These are phyloP conservation scores for Halocaridina rubra DNA, from an alignment of 2,888 invertebrate species.

Conservation along the genomic window DNA sequence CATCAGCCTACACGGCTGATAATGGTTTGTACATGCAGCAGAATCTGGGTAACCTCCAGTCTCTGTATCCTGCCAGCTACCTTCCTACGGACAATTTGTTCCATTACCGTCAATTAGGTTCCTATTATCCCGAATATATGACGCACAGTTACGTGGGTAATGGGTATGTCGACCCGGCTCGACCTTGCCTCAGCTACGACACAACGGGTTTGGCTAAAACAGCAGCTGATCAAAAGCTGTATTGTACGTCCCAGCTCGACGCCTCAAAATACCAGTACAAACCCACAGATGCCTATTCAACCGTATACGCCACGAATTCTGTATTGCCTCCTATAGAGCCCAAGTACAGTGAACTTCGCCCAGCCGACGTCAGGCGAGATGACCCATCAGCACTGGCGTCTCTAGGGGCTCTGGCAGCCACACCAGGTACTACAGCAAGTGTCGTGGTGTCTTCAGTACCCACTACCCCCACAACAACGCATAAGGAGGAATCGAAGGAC, in stretches of 20 bases:
- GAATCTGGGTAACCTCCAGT: constrained; percentile 70
- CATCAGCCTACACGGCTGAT: constrained; percentile 64
- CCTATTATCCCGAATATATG: constrained; percentile 81
- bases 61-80: constrained; percentile 61
- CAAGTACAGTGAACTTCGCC: constrained; percentile 60
- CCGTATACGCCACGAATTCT: constrained; percentile 58
- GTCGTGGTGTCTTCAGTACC: constrained; percentile 13
- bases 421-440: constrained; percentile 46
- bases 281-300: constrained; percentile 56
- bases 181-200: constrained; percentile 66
- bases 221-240: constrained; percentile 61
- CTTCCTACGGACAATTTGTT: constrained; percentile 86
- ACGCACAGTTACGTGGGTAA: constrained; percentile 64
- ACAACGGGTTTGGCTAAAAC: constrained; percentile 54
- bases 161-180: constrained; percentile 64
- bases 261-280: constrained; percentile 61
- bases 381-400: constrained; percentile 59
- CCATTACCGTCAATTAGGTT: constrained; percentile 87
- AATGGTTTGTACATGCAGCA: constrained; percentile 77
- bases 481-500: constrained; percentile 51
- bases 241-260: constrained; percentile 57
- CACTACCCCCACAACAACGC: constrained; percentile 28
- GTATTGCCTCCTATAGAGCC: constrained; percentile 59
- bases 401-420: constrained; percentile 49
- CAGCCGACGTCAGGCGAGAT: constrained; percentile 49